A percentile compares a stretch with the other conserved stretches of the same genome.
Conservation (phyloP, 1,140 invertebrate genomes). For the Drosophila ohnishii region DNA sequence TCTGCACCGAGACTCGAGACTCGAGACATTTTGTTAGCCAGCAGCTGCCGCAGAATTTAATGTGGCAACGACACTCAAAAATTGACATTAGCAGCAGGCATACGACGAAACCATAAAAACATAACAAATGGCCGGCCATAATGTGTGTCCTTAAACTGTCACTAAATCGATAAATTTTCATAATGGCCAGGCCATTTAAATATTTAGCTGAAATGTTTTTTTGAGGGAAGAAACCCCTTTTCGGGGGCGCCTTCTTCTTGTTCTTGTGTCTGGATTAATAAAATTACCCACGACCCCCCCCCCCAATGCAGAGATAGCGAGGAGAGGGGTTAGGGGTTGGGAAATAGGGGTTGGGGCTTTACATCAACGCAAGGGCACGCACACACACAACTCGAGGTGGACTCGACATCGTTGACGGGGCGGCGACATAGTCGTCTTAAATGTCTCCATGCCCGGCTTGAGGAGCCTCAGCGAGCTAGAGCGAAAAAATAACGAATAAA, state of each 20-base stretch:
- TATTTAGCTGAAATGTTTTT: slow-evolving; percentile 63
- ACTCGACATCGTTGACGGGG: slow-evolving; percentile 50
- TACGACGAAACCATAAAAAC: slow-evolving; percentile 75
- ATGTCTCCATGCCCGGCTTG: slow-evolving; percentile 65
- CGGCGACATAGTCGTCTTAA: slow-evolving; percentile 53
- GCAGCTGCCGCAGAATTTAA: slow-evolving; percentile 52
- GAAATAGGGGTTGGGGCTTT: slow-evolving; percentile 4
- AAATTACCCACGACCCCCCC: slow-evolving; percentile 76
- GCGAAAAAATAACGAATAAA: slow-evolving; percentile 10
- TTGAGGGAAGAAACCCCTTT: slow-evolving; percentile 49
- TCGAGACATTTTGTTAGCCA: slow-evolving; percentile 13
- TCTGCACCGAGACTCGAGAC: slow-evolving; percentile 56
- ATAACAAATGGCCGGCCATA: slow-evolving; percentile 78
- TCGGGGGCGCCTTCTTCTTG: slow-evolving; percentile 22
- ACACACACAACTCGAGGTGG: slow-evolving; percentile 56
- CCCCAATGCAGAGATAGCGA: slow-evolving; percentile 66
- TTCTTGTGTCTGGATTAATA: slow-evolving; percentile 64
- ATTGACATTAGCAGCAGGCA: slow-evolving; percentile 80
- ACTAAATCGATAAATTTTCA: slow-evolving; percentile 82
- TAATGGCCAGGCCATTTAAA: slow-evolving; percentile 80
- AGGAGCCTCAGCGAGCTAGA: slow-evolving; percentile 59
- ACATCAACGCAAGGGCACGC: slow-evolving; percentile 78
- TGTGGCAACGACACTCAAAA: slow-evolving; percentile 77
- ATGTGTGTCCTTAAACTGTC: slow-evolving; percentile 81
- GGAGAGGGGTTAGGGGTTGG: neutral